These are phyloP conservation scores for Dusona sp. DNA, from an alignment of 2,888 invertebrate species.

Conservation along the genomic window DNA sequence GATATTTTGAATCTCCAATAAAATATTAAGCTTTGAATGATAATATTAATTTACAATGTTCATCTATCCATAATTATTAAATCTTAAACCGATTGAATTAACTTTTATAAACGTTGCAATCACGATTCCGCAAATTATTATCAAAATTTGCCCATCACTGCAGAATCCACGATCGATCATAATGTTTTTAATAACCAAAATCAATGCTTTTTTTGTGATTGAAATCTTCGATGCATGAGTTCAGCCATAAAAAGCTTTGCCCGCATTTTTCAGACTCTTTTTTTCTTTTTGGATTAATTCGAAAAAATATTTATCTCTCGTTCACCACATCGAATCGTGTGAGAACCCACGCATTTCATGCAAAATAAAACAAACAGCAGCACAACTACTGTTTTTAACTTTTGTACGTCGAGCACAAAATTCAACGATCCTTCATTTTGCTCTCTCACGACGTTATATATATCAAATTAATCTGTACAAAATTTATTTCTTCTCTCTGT, in stretches of 20 bases:
- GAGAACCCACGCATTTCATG: slow-evolving; percentile 59
- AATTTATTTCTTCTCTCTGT: slow-evolving; percentile 52
- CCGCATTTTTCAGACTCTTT: slow-evolving; percentile 5
- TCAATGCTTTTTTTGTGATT: slow-evolving; percentile 7
- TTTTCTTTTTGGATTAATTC: slow-evolving; percentile 34
- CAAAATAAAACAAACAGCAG: slow-evolving; percentile 30
- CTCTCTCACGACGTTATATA: slow-evolving; percentile 5
- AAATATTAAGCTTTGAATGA: slow-evolving; percentile 72
- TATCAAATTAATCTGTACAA: slow-evolving; percentile 65
- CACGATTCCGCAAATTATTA: slow-evolving; percentile 36
- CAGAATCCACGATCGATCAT: not conserved
- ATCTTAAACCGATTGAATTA: slow-evolving; percentile 53
- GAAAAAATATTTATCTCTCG: slow-evolving; percentile 23
- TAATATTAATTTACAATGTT: slow-evolving; percentile 72
- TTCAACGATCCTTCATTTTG: not conserved
- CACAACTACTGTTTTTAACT: not conserved
- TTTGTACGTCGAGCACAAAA: slow-evolving; percentile 31
- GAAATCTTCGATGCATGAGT: not conserved
- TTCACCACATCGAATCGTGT: slow-evolving; percentile 27
- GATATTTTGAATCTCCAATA: slow-evolving; percentile 69
- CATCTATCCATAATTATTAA: slow-evolving; percentile 59
- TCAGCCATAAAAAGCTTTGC: not conserved
- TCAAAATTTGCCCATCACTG: slow-evolving; percentile 39
- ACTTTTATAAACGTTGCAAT: slow-evolving; percentile 60
- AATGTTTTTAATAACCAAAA: not conserved